Base-by-base conservation (phyloP, 2,888 invertebrate species). In the Tenthredo distinguenda region DNA sequence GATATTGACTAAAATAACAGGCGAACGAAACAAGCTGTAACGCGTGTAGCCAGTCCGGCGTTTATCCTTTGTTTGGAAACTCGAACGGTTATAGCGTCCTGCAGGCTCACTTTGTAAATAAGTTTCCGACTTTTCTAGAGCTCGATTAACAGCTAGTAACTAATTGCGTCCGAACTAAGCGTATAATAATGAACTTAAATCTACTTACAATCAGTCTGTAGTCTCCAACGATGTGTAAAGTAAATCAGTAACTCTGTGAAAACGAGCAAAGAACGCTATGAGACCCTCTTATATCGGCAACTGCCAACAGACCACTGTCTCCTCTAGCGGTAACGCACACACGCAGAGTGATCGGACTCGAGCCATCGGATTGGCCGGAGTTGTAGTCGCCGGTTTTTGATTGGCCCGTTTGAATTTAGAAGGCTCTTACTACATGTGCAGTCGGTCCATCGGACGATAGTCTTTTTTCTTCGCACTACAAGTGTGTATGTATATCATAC, bases 371-470 rank as follows among this genome's bases (percentile, higher is more conserved):
- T 81, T 81, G 81, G 81, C 18, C 81, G 62, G 18, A 0, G n/a
- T 34, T n/a, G 7, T 15, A 26, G 50, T 21, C 31, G 40, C 72
- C 34, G 40, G 21, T 50, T 12, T 76, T 65, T 37, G 31, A 85
- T 87, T 86, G 86, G 88, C 50, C 37, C 58, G 72, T 87, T 87
- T 85, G 84, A 87, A 87, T 86, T 76, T 37, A 21, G 31, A 76
- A 82, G 55, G 65, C 65, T 37, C n/a, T 15, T 50, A 43, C 31
- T 34, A 10, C 55, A 40, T 58, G n/a, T 21, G 62, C 15, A 26
- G 50, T 55, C 77, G 18, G 77, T n/a, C 55, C 15, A 31, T 77
- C 50, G 31, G 4, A 21, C 21, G 43, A 10, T 79, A 31, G 21
- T 62, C 62, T 37, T 58, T 62, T 81, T 81, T 81, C 21, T n/a